Evolutionary conservation across 2,888 invertebrate species (phyloP).

Genomic region (Phorcus lineatus): DNA sequence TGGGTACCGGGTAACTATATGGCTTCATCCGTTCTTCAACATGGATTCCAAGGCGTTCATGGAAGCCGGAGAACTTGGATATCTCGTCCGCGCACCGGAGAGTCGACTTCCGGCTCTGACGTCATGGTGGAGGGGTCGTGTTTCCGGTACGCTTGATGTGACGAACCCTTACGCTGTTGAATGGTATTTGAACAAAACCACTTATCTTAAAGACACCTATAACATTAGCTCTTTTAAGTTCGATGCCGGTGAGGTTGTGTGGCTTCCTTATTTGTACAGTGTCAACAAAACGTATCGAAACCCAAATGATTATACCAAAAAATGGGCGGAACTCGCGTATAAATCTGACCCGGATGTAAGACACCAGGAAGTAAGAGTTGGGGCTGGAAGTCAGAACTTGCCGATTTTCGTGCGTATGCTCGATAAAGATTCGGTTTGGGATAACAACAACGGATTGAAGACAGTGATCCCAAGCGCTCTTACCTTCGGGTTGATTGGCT

Average conservation of each 20-base stretch:
- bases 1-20: slow-evolving; percentile 86
- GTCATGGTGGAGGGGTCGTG: slow-evolving; percentile 87
- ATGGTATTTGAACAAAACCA: slow-evolving; percentile 85
- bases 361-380: slow-evolving; percentile 89
- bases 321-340: slow-evolving; percentile 58
- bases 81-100: slow-evolving; percentile 75
- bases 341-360: slow-evolving; percentile 65
- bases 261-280: slow-evolving; percentile 59
- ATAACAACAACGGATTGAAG: slow-evolving; percentile 83
- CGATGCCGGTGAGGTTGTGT: slow-evolving; percentile 81
- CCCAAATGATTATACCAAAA: slow-evolving; percentile 58
- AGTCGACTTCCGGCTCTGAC: slow-evolving; percentile 74
- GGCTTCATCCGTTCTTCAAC: slow-evolving; percentile 78
- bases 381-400: slow-evolving; percentile 86
- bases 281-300: slow-evolving; percentile 41
- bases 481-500: slow-evolving; percentile 78
- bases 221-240: slow-evolving; percentile 93
- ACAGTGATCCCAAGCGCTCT: slow-evolving; percentile 88
- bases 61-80: slow-evolving; percentile 82
- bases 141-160: slow-evolving; percentile 87
- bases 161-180: slow-evolving; percentile 88
- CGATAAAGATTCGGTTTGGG: slow-evolving; percentile 92
- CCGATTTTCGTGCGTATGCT: slow-evolving; percentile 88
- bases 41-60: slow-evolving; percentile 90
- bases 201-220: slow-evolving; percentile 80